Base-by-base conservation (phyloP, 2,888 invertebrate species). In the Oscheius onirici region DNA sequence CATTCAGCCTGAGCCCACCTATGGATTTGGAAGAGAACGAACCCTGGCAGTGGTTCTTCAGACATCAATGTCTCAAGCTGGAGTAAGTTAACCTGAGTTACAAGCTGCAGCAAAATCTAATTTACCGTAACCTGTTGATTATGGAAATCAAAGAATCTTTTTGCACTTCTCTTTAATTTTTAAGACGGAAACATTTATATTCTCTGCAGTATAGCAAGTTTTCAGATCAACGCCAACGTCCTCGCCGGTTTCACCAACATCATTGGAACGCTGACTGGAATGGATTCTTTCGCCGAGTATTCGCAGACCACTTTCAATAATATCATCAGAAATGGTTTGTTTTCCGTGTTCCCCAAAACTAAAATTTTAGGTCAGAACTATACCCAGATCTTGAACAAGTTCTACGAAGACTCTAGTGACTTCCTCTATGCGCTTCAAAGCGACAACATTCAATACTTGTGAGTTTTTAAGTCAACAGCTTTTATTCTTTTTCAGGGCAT, bases 31-130 rank as follows among this genome's bases (percentile, higher is more conserved):
- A 2, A 75, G 65, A 41, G 69, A 76, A 28, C 71, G 78, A 15
- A 66, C 70, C 1, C 72, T 78, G 17, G 74, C 78, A 15, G 10
- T 78, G 6, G 78, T 78, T 51, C 43, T 78, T 8, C 74, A 78
- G 46, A 73, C 70, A 11, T 69, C 74, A 3, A 69, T 78, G 24
- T 76, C 76, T 1, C 65, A 74, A 17, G 55, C 71, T 24, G 20
- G 40, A 44, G 66, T 66, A 40, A 17, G 17, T 20, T 10, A 20
- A 44, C 3, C 17, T 44, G 17, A 10, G n/a, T 15, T 40, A n/a
- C n/a, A n/a, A n/a, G n/a, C n/a, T n/a, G n/a, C n/a, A n/a, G n/a
- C n/a, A n/a, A n/a, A n/a, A n/a, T n/a, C n/a, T n/a, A n/a, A n/a
- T n/a, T n/a, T n/a, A n/a, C n/a, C n/a, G n/a, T n/a, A n/a, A n/a